These are phyloP conservation scores for Trogon melanurus DNA, from an alignment of 2,113 vertebrate genomes.

Conservation along the genomic window DNA sequence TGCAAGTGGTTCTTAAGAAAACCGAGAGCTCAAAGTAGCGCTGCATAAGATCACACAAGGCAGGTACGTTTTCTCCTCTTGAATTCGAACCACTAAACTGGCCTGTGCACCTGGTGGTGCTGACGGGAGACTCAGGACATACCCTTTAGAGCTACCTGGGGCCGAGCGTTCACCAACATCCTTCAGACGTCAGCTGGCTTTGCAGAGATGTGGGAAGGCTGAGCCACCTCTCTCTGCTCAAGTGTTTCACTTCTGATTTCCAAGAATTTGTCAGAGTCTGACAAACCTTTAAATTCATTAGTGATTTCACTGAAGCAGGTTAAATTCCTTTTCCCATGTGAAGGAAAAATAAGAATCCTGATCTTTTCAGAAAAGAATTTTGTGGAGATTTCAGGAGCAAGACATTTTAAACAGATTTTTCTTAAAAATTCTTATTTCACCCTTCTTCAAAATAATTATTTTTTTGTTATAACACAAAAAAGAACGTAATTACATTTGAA, in stretches of 20 bases:
- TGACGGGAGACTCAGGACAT: not conserved
- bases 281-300: not conserved
- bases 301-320: not conserved
- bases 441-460: not conserved
- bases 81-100: not conserved
- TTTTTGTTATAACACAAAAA: not conserved
- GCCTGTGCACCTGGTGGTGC: not conserved
- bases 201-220: not conserved
- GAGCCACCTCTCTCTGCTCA: not conserved
- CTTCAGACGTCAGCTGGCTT: fast-evolving
- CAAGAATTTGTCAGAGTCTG: not conserved
- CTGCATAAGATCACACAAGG: not conserved
- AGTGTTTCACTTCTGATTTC: not conserved
- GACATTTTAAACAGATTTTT: not conserved
- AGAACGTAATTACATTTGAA: not conserved
- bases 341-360: not conserved
- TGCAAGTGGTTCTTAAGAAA: not conserved
- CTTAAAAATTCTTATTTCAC: not conserved
- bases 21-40: not conserved
- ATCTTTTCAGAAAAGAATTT: not conserved
- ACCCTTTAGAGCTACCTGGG: not conserved
- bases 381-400: not conserved
- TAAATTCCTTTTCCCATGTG: not conserved
- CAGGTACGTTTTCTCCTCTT: not conserved
- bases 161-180: fast-evolving